Evolutionary conservation across 1,140 invertebrate genomes (phyloP).

Genomic region (Oedothorax gibbosus): DNA sequence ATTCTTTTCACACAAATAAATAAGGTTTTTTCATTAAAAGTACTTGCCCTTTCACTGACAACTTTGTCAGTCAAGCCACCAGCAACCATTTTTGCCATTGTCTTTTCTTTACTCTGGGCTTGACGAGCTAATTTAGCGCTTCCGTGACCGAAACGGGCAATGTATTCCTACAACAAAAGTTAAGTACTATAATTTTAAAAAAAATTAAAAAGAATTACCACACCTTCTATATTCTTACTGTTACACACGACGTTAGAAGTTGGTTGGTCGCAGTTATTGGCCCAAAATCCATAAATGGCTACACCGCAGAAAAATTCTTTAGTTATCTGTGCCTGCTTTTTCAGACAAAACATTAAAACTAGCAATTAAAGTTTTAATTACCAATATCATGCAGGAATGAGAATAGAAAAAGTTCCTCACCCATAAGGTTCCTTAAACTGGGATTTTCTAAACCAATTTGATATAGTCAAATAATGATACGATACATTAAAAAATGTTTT

Average conservation of each 20-base stretch:
- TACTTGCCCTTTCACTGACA: constrained; percentile 80
- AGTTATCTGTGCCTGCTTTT: too few species aligned
- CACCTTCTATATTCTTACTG: too few species aligned
- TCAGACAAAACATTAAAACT: too few species aligned
- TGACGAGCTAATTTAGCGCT: constrained; percentile 97
- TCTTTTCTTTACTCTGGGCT: constrained; percentile 99
- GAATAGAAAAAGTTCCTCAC: too few species aligned
- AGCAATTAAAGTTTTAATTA: too few species aligned
- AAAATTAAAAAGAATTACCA: not conserved
- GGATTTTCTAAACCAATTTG: too few species aligned
- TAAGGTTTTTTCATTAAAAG: not conserved
- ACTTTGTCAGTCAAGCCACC: constrained; percentile 97
- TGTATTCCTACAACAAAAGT: constrained; percentile 84
- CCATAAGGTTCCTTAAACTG: too few species aligned
- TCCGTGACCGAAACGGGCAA: constrained; percentile 98
- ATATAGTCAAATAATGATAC: too few species aligned
- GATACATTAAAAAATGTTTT: too few species aligned
- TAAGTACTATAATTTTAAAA: not conserved
- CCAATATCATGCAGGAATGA: too few species aligned
- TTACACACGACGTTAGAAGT: too few species aligned
- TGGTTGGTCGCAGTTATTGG: not conserved
- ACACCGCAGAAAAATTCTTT: not conserved
- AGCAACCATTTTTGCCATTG: constrained; percentile 98
- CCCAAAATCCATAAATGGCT: too few species aligned
- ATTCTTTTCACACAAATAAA: constrained; percentile 14